These are phyloP conservation scores for Anseranas semipalmata DNA, from an alignment of 2,113 vertebrate species.

Conservation along the genomic window DNA sequence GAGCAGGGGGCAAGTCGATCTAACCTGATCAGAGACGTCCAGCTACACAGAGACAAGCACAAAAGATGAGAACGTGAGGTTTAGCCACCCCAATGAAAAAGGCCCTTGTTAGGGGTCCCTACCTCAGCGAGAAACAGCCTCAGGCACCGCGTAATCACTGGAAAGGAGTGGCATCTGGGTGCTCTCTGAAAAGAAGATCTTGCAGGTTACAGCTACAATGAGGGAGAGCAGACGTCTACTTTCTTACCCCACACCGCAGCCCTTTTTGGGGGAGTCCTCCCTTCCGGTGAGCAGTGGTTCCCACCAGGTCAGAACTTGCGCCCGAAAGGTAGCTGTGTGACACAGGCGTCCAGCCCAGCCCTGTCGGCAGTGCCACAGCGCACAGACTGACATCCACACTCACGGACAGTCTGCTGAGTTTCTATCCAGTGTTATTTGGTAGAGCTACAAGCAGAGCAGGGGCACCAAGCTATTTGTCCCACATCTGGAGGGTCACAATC, in stretches of 20 bases:
- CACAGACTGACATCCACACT: background rate
- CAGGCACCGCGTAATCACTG: background rate
- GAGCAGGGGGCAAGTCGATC: background rate
- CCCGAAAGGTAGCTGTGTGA: accelerated
- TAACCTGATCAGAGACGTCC: background rate
- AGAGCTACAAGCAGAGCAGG: background rate
- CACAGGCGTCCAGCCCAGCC: background rate
- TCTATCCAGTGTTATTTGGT: background rate
- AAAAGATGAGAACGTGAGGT: background rate
- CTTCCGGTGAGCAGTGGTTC: background rate
- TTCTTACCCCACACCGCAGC: background rate
- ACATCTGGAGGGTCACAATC: background rate
- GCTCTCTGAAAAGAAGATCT: background rate
- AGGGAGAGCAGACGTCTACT: background rate
- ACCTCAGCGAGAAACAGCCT: background rate
- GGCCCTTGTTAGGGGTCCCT: background rate
- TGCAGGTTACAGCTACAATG: background rate
- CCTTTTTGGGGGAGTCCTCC: background rate
- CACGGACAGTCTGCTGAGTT: background rate
- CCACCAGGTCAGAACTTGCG: background rate
- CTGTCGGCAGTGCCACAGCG: background rate
- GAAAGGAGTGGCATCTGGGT: background rate
- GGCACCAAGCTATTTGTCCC: background rate
- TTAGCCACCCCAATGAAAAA: background rate
- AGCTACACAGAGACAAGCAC: background rate